Base-by-base conservation (phyloP, 2,888 invertebrate species). In the Plutella xylostella region DNA sequence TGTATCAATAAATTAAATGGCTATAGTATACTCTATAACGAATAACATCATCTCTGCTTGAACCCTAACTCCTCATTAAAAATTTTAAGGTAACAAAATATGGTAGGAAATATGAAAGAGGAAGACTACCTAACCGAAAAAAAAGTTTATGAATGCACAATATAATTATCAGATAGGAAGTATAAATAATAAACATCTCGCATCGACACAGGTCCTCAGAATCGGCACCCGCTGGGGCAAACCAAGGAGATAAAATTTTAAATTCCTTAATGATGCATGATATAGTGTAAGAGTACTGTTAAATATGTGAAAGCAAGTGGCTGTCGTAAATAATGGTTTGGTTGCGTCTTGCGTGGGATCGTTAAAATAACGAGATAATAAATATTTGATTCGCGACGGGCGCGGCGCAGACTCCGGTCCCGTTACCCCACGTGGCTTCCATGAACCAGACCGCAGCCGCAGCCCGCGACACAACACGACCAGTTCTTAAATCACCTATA, bases 341-440 rank as follows among this genome's bases (percentile, higher is more conserved):
- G 51, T 55, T 21, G 40, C 48, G 52, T 46, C 54, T 53, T 54
- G 55, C 51, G 55, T 56, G 53, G 51, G 55, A 58, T 63, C 57
- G 57, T 58, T 58, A 60, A 61, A 61, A 60, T 60, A 61, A 61
- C 58, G 56, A 57, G 58, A 55, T 56, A 60, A 60, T 61, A 60
- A 60, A 61, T 55, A 55, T 59, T 53, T 54, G 57, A 54, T 55
- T 54, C 53, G 55, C 50, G 49, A 42, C 42, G 49, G 46, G 51
- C 45, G 48, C 48, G 45, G 43, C 38, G 5, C 20, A 19, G n/a
- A 38, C 12, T 7, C 12, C 7, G n/a, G 20, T 21, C 17, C 38
- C 19, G 14, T 38, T 18, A 34, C 14, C 12, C 34, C 34, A 14
- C 4, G n/a, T n/a, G n/a, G n/a, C n/a, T n/a, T 17, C 11, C 15